Evolutionary conservation across 2,797 vertebrate species (phyloP).

Genomic region (Momotus momota): DNA sequence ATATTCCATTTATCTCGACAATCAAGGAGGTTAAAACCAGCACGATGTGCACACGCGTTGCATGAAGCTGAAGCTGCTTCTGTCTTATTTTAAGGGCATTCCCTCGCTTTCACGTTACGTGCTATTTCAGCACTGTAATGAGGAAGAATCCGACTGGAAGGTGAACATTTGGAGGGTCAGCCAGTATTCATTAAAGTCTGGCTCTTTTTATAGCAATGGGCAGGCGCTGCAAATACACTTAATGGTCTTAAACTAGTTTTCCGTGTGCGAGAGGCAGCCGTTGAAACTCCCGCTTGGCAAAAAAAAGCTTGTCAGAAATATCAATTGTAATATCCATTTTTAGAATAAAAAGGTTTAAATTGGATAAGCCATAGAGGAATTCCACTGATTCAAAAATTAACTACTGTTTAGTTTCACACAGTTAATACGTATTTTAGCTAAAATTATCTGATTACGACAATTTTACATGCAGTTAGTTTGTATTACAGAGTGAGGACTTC

Average conservation of each 20-base stretch:
- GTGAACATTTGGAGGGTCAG: conserved; percentile 38
- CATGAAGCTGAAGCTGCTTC: not conserved
- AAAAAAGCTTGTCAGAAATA: conserved; percentile 40
- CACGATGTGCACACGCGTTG: not conserved
- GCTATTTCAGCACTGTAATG: conserved; percentile 45
- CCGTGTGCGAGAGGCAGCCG: not conserved
- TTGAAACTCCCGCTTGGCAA: conserved; percentile 30
- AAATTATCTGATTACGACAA: conserved; percentile 49
- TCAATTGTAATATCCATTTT: conserved; percentile 32
- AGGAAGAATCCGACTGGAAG: conserved; percentile 31
- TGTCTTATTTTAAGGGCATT: conserved; percentile 33
- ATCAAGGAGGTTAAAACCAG: not conserved
- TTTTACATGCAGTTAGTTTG: conserved; percentile 38
- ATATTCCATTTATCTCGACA: not conserved
- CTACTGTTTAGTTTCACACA: conserved; percentile 51
- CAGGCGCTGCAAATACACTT: conserved; percentile 34
- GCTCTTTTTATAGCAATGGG: conserved; percentile 36
- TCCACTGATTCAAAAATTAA: conserved; percentile 6
- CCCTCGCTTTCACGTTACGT: conserved; percentile 10
- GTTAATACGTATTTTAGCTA: conserved; percentile 31
- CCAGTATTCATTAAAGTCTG: conserved; percentile 46
- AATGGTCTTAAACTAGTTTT: conserved; percentile 26
- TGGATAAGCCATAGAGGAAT: conserved; percentile 50
- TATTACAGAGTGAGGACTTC: not conserved
- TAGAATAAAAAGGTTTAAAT: conserved; percentile 34